These are phyloP conservation scores for Oscheius sp. DNA, from an alignment of 2,888 invertebrate species.

Conservation along the genomic window DNA sequence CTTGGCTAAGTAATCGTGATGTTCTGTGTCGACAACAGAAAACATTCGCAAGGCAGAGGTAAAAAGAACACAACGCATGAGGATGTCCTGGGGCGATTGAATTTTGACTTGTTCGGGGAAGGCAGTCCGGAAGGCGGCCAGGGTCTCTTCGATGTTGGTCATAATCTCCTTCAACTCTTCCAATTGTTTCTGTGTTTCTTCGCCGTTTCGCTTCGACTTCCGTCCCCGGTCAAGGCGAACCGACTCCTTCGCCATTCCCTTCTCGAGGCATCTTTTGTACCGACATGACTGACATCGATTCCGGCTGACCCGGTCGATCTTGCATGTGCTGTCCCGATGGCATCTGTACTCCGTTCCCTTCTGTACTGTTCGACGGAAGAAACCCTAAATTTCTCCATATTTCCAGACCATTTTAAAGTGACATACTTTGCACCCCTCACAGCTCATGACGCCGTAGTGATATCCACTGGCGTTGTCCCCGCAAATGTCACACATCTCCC, in stretches of 20 bases:
- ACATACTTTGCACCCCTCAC: conserved; percentile 59
- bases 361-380: conserved; percentile 66
- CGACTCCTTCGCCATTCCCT: conserved; percentile 56
- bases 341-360: conserved; percentile 54
- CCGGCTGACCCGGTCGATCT: conserved; percentile 53
- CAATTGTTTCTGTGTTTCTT: conserved; percentile 26
- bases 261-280: conserved; percentile 56
- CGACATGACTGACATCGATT: conserved; percentile 69
- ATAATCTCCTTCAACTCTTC: conserved; percentile 29
- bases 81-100: conserved; percentile 12
- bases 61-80: conserved; percentile 23
- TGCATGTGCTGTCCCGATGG: conserved; percentile 53
- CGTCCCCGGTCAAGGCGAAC: conserved; percentile 50
- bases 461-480: conserved; percentile 58
- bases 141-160: conserved; percentile 13
- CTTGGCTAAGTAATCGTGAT: conserved; percentile 6
- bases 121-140: conserved; percentile 21
- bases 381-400: conserved; percentile 55
- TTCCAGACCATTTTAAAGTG: conserved; percentile 29
- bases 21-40: neutral
- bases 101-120: conserved; percentile 30
- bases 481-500: conserved; percentile 56
- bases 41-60: conserved; percentile 12
- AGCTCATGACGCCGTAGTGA: conserved; percentile 63
- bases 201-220: conserved; percentile 39